Evolutionary conservation across 2,113 vertebrate species (phyloP).

Genomic region (Percina caprodes): DNA sequence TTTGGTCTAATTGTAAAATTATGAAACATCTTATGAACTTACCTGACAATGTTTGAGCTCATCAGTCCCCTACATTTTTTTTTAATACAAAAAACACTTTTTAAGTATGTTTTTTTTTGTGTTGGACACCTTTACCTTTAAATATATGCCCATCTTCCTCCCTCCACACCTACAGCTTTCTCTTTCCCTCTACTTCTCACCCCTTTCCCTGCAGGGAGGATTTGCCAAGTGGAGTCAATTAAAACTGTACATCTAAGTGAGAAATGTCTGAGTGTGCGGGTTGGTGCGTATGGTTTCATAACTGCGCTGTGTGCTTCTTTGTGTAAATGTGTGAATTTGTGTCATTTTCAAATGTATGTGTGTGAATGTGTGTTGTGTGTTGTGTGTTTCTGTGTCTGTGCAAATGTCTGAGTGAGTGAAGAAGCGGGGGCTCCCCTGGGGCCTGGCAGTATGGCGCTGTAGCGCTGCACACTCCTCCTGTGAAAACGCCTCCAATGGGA

Average conservation of each 20-base stretch:
- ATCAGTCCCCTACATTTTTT: slow-evolving; percentile 13
- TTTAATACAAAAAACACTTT: slow-evolving; percentile 9
- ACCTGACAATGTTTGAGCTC: slow-evolving; percentile 19
- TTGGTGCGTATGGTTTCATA: slow-evolving; percentile 54
- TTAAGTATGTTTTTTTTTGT: slow-evolving; percentile 12
- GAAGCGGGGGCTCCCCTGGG: slow-evolving; percentile 78
- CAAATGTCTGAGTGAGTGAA: slow-evolving; percentile 49
- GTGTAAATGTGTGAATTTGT: slow-evolving; percentile 70
- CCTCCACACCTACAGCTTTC: slow-evolving; percentile 42
- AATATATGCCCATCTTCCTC: slow-evolving; percentile 38
- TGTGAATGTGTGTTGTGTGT: slow-evolving; percentile 43
- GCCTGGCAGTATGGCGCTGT: slow-evolving; percentile 80
- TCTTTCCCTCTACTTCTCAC: slow-evolving; percentile 63
- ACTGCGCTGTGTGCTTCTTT: slow-evolving; percentile 59
- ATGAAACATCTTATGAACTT: slow-evolving; percentile 50
- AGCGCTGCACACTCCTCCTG: slow-evolving; percentile 79
- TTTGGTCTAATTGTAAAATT: slow-evolving; percentile 64
- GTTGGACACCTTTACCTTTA: slow-evolving; percentile 42
- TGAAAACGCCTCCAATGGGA: slow-evolving; percentile 84
- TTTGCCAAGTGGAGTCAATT: slow-evolving; percentile 83
- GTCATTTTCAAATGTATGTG: slow-evolving; percentile 61
- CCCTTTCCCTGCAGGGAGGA: slow-evolving; percentile 65
- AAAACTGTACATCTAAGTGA: slow-evolving; percentile 80
- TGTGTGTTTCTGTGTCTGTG: slow-evolving; percentile 42
- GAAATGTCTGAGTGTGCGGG: slow-evolving; percentile 57